phyloP scores from a whole-genome alignment of 2,797 vertebrate genomes.

The Myotis pilosus region DNA sequence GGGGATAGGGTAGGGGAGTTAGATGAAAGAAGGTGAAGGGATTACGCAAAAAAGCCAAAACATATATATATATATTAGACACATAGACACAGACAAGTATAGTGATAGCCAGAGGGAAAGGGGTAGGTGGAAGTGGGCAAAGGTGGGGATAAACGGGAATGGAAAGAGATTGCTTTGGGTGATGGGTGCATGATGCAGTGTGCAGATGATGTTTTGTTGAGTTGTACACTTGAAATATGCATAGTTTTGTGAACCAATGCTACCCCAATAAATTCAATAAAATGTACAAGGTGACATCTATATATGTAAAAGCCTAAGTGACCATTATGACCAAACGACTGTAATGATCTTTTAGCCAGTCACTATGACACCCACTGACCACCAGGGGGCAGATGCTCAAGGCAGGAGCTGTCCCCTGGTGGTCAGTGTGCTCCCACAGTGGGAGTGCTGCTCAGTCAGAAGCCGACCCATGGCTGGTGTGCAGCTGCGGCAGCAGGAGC shows the following conservation, averaged over 20 bases:
- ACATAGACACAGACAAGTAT: not conserved
- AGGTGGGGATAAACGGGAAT: not conserved
- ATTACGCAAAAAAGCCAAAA: not conserved
- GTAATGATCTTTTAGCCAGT: rapidly evolving
- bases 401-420: too few species aligned
- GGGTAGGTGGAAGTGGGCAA: not conserved
- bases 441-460: too few species aligned
- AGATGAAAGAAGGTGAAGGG: not conserved
- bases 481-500: too few species aligned
- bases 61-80: not conserved
- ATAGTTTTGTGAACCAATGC: not conserved
- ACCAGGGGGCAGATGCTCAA: too few species aligned
- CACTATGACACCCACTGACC: too few species aligned
- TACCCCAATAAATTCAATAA: not conserved
- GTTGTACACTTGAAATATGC: not conserved
- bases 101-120: not conserved
- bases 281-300: not conserved
- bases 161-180: not conserved
- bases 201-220: not conserved
- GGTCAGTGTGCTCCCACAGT: too few species aligned
- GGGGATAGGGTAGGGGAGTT: not conserved
- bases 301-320: too few species aligned
- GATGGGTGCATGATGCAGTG: not conserved
- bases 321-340: too few species aligned
- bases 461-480: too few species aligned